A percentile compares a stretch with the other conserved stretches of the same genome.
phyloP scores from a whole-genome alignment of 2,888 invertebrate genomes.

The Hermodice carunculata region DNA sequence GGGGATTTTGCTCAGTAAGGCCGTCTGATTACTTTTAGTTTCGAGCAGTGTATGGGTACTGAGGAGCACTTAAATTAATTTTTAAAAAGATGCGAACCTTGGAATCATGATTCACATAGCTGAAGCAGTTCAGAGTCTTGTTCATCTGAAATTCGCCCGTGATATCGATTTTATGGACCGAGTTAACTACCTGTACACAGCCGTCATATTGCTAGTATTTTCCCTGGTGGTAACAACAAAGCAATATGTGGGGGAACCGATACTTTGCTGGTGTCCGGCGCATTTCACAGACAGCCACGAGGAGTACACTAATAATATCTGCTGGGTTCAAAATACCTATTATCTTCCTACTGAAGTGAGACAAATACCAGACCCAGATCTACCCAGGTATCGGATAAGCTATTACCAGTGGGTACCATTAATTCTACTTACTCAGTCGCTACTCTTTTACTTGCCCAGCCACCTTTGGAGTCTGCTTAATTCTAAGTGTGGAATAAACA shows the following conservation, averaged over 20 bases:
- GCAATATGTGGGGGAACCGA: slow-evolving; percentile 97
- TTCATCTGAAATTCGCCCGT: too few species aligned
- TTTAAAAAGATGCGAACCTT: too few species aligned
- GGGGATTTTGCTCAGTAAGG: too few species aligned
- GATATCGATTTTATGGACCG: slow-evolving; percentile 70
- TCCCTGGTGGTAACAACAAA: slow-evolving; percentile 92
- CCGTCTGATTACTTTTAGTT: too few species aligned
- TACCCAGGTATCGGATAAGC: slow-evolving; percentile 67
- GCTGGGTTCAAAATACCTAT: slow-evolving; percentile 73
- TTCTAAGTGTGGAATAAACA: slow-evolving; percentile 30
- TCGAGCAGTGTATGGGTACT: too few species aligned
- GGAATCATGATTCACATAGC: too few species aligned
- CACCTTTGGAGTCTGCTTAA: slow-evolving; percentile 28
- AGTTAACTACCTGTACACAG: slow-evolving; percentile 71
- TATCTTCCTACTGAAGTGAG: slow-evolving; percentile 70
- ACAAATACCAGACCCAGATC: slow-evolving; percentile 63
- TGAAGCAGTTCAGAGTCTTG: too few species aligned
- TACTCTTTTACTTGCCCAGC: slow-evolving; percentile 63
- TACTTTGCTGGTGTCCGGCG: slow-evolving; percentile 82
- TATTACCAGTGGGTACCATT: slow-evolving; percentile 56
- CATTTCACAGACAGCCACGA: slow-evolving; percentile 72
- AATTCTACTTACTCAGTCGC: slow-evolving; percentile 61
- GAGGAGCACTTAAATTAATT: too few species aligned
- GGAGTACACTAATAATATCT: slow-evolving; percentile 72
- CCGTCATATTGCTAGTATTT: slow-evolving; percentile 87